These are phyloP conservation scores for Pempheris klunzingeri DNA, from an alignment of 2,797 vertebrate genomes.

Conservation along the genomic window DNA sequence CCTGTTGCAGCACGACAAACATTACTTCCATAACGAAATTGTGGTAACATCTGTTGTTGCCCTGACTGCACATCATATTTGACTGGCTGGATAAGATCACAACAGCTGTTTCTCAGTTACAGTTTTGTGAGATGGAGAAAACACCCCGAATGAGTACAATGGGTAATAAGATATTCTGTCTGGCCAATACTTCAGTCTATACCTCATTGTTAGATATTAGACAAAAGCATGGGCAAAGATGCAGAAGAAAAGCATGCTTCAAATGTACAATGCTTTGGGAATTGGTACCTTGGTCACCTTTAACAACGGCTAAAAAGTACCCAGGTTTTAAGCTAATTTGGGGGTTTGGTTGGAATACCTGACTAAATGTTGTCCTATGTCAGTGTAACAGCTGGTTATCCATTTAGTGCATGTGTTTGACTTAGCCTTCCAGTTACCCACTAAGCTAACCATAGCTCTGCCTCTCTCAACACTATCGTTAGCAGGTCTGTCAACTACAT, in stretches of 20 bases:
- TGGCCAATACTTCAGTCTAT: not conserved
- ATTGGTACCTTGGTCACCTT: not conserved
- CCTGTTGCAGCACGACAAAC: conserved; percentile 15
- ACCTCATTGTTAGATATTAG: not conserved
- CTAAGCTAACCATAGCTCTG: not conserved
- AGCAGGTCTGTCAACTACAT: not conserved
- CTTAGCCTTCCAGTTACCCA: not conserved
- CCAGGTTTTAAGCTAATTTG: not conserved
- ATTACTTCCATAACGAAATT: conserved; percentile 22
- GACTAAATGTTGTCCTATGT: conserved; percentile 6
- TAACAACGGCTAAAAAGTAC: not conserved
- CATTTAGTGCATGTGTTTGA: conserved; percentile 8
- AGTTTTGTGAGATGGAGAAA: conserved; percentile 49
- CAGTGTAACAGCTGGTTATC: conserved; percentile 52
- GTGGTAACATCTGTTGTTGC: conserved; percentile 62
- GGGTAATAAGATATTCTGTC: not conserved
- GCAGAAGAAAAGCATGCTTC: not conserved
- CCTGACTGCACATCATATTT: conserved; percentile 47
- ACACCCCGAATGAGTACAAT: conserved; percentile 9
- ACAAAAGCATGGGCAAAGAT: not conserved
- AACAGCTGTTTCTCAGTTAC: conserved; percentile 78
- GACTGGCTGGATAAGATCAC: conserved; percentile 45
- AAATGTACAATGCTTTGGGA: not conserved
- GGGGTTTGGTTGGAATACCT: not conserved
- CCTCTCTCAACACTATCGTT: not conserved